Percentiles rank a stretch among this genome's conserved stretches.
Conservation (phyloP, 2,113 vertebrate genomes). For the Hemicordylus capensis region DNA sequence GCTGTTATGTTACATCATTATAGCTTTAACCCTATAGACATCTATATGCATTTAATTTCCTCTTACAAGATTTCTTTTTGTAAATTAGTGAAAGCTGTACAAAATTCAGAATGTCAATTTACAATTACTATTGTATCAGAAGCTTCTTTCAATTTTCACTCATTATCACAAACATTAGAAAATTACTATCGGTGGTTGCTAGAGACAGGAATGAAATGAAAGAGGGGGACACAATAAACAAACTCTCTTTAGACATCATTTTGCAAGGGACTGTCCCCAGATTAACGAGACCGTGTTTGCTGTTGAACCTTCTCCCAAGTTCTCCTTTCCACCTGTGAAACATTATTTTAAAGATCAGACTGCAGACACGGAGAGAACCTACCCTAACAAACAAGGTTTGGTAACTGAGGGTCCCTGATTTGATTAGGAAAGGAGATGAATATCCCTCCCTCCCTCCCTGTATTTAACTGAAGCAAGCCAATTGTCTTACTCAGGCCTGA, state of each 20-base stretch:
- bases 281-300: neutral
- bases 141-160: conserved; percentile 21
- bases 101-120: neutral
- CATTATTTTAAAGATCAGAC: neutral
- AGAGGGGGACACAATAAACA: neutral
- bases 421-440: neutral
- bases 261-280: neutral
- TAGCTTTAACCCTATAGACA: conserved; percentile 22
- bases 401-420: neutral
- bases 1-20: conserved; percentile 26
- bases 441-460: neutral
- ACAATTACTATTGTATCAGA: conserved; percentile 14
- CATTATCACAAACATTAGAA: neutral
- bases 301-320: neutral
- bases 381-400: neutral
- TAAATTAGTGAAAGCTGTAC: conserved; percentile 19
- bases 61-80: conserved; percentile 11
- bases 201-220: conserved; percentile 16
- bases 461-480: too few species aligned
- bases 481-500: too few species aligned
- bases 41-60: conserved; percentile 33
- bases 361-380: neutral
- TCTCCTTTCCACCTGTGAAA: neutral
- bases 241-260: neutral
- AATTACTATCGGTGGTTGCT: neutral